Evolutionary conservation across 1,140 invertebrate species (phyloP), one percentile per base, ranked within the genome.

Genomic region (Pogonomyrmex californicus): DNA sequence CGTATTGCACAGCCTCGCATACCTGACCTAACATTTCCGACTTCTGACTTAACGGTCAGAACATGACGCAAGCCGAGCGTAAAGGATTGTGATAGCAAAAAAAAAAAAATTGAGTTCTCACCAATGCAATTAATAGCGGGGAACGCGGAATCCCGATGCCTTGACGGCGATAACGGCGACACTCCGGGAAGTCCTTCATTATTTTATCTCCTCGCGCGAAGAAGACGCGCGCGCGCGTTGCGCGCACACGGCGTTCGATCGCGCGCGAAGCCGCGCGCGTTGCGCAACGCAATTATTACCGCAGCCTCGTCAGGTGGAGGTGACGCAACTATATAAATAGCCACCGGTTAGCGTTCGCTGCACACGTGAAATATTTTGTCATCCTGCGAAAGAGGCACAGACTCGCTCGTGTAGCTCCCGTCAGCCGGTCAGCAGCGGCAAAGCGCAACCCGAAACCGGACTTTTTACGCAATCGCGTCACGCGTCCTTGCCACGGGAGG

Each of bases 301-400:
- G 87, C 68, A 86, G 87, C 78, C 75, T 68, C 62, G 66, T 81
- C 87, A 86, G 73, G 60, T 63, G 41, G 14, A 10, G 12, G 12
- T 89, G 88, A 89, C 88, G 87, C 83, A 82, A 89, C 65, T 68
- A 30, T 89, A 82, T 89, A 89, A 89, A 89, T 88, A 89, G 76
- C 76, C 23, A n/a, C 0, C 47, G 70, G 60, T 41, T 58, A 44
- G 63, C 44, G 75, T 58, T 88, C 51, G 47, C 1, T 58, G 81
- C 60, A 49, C 62, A 88, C 56, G 38, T 58, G n/a, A 86, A 89
- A 89, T 88, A 86, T 82, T 77, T 86, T 88, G 76, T 89, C 70
- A 86, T 89, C 54, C 7, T 7, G 49, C 4, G 1, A 41, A 54
- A 47, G n/a, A 70, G 51, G 65, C 12, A 23, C 30, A 54, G 41